Base-by-base conservation (phyloP, 2,797 vertebrate species). In the Poeciliopsis presidionis region DNA sequence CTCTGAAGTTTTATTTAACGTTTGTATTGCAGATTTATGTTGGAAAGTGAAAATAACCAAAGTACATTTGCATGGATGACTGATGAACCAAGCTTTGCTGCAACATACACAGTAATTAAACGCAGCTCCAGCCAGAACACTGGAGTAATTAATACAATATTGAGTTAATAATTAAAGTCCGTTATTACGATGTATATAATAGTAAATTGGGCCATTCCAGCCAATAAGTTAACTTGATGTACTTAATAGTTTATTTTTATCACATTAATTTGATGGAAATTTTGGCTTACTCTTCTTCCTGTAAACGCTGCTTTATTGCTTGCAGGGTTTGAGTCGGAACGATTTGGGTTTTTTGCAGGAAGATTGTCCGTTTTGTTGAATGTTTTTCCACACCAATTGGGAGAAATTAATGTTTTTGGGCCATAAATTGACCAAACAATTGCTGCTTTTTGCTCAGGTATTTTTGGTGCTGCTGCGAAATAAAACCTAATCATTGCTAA, bases 81-180 rank as follows among this genome's bases (percentile, higher is more conserved):
- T 72, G n/a, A 63, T 72, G 33, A 71, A 72, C 12, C 57, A 51
- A 51, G 22, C 53, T 36, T 33, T 71, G 18, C n/a, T 57, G n/a
- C 25, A 55, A 53, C 49, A 71, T 43, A n/a, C 25, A 46, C 46
- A 72, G 55, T 49, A 28, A 78, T 41, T 72, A 78, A 73, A 78
- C 25, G 36, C 18, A 39, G 28, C 30, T 51, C 45, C 16, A 41
- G 55, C 33, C 73, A 59, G 25, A 36, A 47, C 33, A 49, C 13
- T 51, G 47, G 63, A 20, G 22, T 41, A 36, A 72, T 78, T 69
- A 72, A 78, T 61, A 78, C 13, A 59, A 46, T 25, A 25, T 18
- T 46, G 4, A 78, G 30, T 78, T 73, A 72, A 47, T 72, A 47
- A 61, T 78, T 61, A 39, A 46, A 61, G 36, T 33, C 39, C 43